phyloP scores from a whole-genome alignment of 2,888 invertebrate genomes.

The Cataglyphis cursor region DNA sequence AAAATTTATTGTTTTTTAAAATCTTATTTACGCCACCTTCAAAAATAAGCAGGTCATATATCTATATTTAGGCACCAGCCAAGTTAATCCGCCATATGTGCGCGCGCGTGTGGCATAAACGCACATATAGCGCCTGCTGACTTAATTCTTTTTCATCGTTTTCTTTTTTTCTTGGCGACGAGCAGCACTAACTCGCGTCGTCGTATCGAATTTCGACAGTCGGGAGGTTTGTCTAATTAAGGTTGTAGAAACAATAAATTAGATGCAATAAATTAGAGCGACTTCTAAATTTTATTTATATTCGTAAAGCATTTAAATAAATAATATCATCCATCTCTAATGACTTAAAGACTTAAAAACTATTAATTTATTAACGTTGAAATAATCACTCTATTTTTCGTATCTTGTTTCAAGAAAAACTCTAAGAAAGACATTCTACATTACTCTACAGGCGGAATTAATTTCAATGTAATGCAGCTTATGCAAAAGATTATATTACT shows the following conservation, averaged over 20 bases:
- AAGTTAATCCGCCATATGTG: slow-evolving; percentile 65
- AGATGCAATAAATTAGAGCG: not conserved
- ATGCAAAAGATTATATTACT: not conserved
- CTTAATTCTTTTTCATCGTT: slow-evolving; percentile 15
- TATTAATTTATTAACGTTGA: not conserved
- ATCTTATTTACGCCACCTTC: slow-evolving; percentile 26
- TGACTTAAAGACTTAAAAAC: not conserved
- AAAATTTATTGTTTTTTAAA: slow-evolving; percentile 23
- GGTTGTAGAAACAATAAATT: not conserved
- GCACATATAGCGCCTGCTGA: slow-evolving; percentile 45
- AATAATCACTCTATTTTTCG: not conserved
- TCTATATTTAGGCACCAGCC: slow-evolving; percentile 79
- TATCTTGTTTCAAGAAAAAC: not conserved
- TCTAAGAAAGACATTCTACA: not conserved
- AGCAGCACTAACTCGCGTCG: not conserved
- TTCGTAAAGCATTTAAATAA: not conserved
- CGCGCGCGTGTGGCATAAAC: slow-evolving; percentile 29
- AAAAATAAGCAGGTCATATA: slow-evolving; percentile 40
- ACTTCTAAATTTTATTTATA: not conserved
- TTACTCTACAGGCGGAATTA: too few relatives aligned
- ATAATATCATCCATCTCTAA: not conserved
- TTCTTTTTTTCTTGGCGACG: slow-evolving; percentile 35
- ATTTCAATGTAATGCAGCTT: not conserved
- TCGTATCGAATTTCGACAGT: slow-evolving; percentile 43
- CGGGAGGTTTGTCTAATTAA: slow-evolving; percentile 26